phyloP scores from a whole-genome alignment of 2,888 invertebrate genomes.

The Tribolium freemani region DNA sequence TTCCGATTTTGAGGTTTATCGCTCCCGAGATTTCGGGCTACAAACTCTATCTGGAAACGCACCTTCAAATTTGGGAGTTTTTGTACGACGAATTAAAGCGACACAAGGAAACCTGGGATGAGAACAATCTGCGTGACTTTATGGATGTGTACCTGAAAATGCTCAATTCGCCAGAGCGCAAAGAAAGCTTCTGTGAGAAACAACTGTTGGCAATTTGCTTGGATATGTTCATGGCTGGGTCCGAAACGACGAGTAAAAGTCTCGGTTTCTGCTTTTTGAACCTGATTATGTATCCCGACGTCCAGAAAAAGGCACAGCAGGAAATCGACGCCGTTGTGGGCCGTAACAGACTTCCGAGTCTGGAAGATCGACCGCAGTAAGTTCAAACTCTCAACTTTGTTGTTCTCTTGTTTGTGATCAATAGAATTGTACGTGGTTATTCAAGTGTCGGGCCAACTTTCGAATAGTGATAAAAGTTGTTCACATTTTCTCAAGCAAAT shows the following conservation, averaged over 20 bases:
- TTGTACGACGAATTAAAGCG: slow-evolving; percentile 78
- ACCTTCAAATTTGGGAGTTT: slow-evolving; percentile 81
- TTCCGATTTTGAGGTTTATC: slow-evolving; percentile 77
- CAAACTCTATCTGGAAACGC: slow-evolving; percentile 79
- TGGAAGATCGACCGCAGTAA: slow-evolving; percentile 81
- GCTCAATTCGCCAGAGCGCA: slow-evolving; percentile 73
- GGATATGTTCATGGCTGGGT: slow-evolving; percentile 90
- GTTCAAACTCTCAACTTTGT: too few relatives aligned
- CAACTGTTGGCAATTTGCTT: slow-evolving; percentile 85
- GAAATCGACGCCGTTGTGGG: slow-evolving; percentile 86
- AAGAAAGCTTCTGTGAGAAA: slow-evolving; percentile 76
- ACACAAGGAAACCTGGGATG: slow-evolving; percentile 77
- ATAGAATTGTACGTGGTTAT: too few relatives aligned
- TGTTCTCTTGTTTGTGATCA: too few relatives aligned
- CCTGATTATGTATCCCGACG: slow-evolving; percentile 78
- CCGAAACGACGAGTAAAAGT: slow-evolving; percentile 87
- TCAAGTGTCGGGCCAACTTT: too few relatives aligned
- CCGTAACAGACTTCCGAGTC: slow-evolving; percentile 75
- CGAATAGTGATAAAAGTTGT: too few relatives aligned
- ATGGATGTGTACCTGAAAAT: slow-evolving; percentile 86
- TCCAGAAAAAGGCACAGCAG: slow-evolving; percentile 81
- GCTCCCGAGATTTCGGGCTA: slow-evolving; percentile 86
- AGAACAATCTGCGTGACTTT: slow-evolving; percentile 79
- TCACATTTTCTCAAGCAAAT: too few relatives aligned
- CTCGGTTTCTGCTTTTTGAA: slow-evolving; percentile 84